Base-by-base conservation (phyloP, 2,113 vertebrate genomes). In the Siniperca chuatsi region DNA sequence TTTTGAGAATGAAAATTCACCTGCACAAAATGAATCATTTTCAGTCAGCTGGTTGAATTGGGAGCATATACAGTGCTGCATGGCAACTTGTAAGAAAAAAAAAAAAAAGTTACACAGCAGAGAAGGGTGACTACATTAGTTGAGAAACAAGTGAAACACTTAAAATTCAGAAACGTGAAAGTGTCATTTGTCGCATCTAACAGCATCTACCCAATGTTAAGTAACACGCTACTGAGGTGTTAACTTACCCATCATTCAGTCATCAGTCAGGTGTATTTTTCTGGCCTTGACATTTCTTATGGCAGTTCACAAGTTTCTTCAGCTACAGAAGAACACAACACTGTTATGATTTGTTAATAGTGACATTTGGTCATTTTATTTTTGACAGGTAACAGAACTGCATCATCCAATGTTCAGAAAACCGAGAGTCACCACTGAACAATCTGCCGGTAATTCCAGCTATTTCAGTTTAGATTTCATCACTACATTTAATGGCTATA, bases 401-500 rank as follows among this genome's bases (percentile, higher is more conserved):
- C 1, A 2, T 52, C 12, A 25, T 8, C 13, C n/a, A 4, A 16
- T 23, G 77, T 87, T 97, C 97, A 98, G 97, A 96, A 97, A 97
- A 96, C 95, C 90, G 0, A 84, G 46, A n/a, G 12, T 97, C 97
- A 98, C 95, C 97, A 98, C 97, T 87, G 84, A 54, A 84, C 94
- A 93, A 94, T 98, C 97, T 97, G 97, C 84, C 96, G 96, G 97
- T 97, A 98, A 98, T 97, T 98, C 97, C 97, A 97, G 88, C 85
- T 83, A 23, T 81, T 81, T 85, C 68, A 90, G 89, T 91, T 92
- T 90, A 75, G 54, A 1, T 66, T 79, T 85, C 82, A 81, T 89
- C 92, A 93, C 54, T 2, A 92, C 89, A 78, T 57, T 37, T 21
- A 13, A 35, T 9, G 1, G 13, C 9, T n/a, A 1, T 3, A 15